Evolutionary conservation across 2,888 invertebrate genomes (phyloP), one percentile per base, ranked within the genome.

Genomic region (Acrobasis suavella): DNA sequence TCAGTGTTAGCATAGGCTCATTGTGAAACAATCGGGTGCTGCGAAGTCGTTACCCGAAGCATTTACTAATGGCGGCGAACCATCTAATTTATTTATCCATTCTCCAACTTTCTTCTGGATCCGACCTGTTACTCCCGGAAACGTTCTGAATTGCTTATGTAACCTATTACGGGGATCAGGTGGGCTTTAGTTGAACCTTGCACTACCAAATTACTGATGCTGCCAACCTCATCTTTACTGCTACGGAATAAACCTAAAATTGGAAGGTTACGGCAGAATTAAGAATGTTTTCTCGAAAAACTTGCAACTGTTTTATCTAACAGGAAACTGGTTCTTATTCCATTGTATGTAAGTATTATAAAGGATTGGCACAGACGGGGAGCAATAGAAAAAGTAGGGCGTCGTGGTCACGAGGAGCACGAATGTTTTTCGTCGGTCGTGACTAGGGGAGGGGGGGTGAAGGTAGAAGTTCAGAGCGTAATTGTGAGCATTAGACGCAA

Each of bases 311-410:
- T 50, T 54, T 63, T 32, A 60, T 50, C 14, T 62, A 63, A 67
- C 46, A 55, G 64, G 64, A 80, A 71, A 73, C 63, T 73, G 67
- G 62, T 66, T 75, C 67, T 71, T 81, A 80, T 67, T 66, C 14
- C 5, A 9, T 56, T 64, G 12, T 42, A 1, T 62, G 70, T 77
- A 83, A 74, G 72, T 67, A 63, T 69, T 67, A 69, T 64, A 71
- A 69, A 65, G 62, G 39, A 63, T 65, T 59, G 55, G 58, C 50
- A 12, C 42, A 64, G 68, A 66, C 75, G 69, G 63, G 67, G 72
- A 70, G 69, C 69, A 70, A 69, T 70, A 70, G 77, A 80, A 83
- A 84, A 86, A 84, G 82, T 85, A 80, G 85, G 80, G 77, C 85
- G 79, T 69, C 67, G 76, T 74, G 75, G 77, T 85, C 86, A 86